Base-by-base conservation (phyloP, 1,140 invertebrate genomes). In the Orussus abietinus region DNA sequence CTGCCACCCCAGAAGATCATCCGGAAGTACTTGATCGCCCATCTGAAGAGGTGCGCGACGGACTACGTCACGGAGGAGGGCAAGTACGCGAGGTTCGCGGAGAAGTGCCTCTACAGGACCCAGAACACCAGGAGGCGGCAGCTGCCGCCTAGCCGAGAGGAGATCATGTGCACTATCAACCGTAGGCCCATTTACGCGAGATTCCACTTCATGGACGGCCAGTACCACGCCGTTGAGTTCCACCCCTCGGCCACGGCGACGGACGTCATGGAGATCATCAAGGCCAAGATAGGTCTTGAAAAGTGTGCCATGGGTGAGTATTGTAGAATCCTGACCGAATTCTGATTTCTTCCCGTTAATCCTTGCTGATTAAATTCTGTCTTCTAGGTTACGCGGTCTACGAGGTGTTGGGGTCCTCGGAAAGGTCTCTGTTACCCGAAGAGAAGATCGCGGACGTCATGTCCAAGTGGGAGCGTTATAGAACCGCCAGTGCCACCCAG, bases 381-480 rank as follows among this genome's bases (percentile, higher is more conserved):
- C n/a, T n/a, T n/a, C 31, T 47, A 75, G 85, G 86, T 5, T 90
- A 88, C 64, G 83, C 86, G 10, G 77, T 90, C 29, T 90, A 88
- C 67, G 86, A 90, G 55, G 81, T 88, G 17, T 77, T 87, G 36
- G 90, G 89, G 3, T 80, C 80, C 26, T 86, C 86, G 25, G 92
- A 96, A 62, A 76, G 92, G 40, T 88, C 87, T 51, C 75, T 96
- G 51, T 74, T 84, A 9, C 77, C 81, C 2, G 87, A 90, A 53
- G 92, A 96, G 64, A 91, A 94, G 57, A 82, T 94, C 9, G 88
- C 91, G 3, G 94, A 97, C 66, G 91, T 95, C 10, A 86, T 97
- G 78, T 91, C 92, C 0, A 90, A 93, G 67, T 96, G 94, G 93
- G 94, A 97, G 68, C 81, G 86, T 49, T 90, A 90, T 44, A 76